phyloP scores from a whole-genome alignment of 64 coral and sea anemone genomes.

The Acropora yongei region DNA sequence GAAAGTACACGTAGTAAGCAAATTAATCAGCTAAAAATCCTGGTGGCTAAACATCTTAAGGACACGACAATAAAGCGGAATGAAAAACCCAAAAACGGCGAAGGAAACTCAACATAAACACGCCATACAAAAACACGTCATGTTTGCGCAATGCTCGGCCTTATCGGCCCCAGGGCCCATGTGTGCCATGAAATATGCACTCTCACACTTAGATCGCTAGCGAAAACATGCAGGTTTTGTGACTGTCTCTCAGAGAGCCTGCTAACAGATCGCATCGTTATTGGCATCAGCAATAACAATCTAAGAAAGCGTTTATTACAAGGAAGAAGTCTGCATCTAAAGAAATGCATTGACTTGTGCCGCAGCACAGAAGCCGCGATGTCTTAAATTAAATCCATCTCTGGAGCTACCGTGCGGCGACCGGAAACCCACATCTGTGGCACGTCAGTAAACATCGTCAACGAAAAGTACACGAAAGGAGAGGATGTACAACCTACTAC shows the following conservation, averaged over 20 bases:
- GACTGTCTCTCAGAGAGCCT: not conserved
- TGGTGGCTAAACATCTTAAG: no score
- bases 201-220: not conserved
- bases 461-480: slow-evolving; percentile 11
- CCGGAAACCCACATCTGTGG: slow-evolving; percentile 20
- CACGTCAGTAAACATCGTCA: slow-evolving; percentile 40
- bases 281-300: slow-evolving; percentile 11
- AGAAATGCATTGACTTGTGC: slow-evolving; percentile 34
- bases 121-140: no score
- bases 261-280: slow-evolving; percentile 5
- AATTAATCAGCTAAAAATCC: no score
- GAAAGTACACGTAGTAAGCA: no score
- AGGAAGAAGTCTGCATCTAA: not conserved
- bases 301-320: not conserved
- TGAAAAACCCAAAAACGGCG: no score
- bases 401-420: not conserved
- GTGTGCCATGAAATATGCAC: no score
- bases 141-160: no score
- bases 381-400: slow-evolving; percentile 22
- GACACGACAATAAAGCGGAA: no score
- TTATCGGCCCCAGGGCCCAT: no score
- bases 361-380: slow-evolving; percentile 17
- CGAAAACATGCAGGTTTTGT: slow-evolving; percentile 22
- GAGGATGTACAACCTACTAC: no score
- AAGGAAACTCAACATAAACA: no score